Evolutionary conservation across 2,113 vertebrate species (phyloP).

Genomic region (Pseudopipra pipra): DNA sequence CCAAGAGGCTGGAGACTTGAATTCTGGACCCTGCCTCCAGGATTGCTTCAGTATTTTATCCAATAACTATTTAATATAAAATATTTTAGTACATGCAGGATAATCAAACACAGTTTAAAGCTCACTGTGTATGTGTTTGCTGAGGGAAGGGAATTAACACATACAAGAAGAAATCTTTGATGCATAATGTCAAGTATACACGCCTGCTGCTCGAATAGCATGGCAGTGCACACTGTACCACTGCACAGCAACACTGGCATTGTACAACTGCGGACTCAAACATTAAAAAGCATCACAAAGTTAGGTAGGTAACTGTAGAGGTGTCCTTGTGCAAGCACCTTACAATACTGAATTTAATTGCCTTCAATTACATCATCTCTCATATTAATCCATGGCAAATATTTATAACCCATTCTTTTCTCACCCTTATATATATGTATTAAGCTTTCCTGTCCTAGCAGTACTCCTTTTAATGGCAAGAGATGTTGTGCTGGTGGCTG

Average conservation of each 20-base stretch:
- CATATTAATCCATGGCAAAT: not conserved
- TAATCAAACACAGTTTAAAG: not conserved
- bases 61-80: not conserved
- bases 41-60: not conserved
- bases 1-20: not conserved
- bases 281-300: not conserved
- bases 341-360: not conserved
- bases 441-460: not conserved
- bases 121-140: not conserved
- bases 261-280: not conserved
- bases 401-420: not conserved
- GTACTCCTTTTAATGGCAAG: not conserved
- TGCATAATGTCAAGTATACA: not conserved
- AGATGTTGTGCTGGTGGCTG: not conserved
- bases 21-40: not conserved
- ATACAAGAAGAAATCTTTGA: not conserved
- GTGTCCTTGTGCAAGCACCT: not conserved
- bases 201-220: not conserved
- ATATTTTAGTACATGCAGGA: not conserved
- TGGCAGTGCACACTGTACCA: fast-evolving
- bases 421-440: not conserved
- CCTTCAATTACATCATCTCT: not conserved
- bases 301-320: not conserved
- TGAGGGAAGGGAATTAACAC: not conserved
- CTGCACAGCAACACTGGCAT: not conserved